Evolutionary conservation across 2,113 vertebrate species (phyloP), one percentile per base, ranked within the genome.

Genomic region (Mesoclemmys tuberculata): DNA sequence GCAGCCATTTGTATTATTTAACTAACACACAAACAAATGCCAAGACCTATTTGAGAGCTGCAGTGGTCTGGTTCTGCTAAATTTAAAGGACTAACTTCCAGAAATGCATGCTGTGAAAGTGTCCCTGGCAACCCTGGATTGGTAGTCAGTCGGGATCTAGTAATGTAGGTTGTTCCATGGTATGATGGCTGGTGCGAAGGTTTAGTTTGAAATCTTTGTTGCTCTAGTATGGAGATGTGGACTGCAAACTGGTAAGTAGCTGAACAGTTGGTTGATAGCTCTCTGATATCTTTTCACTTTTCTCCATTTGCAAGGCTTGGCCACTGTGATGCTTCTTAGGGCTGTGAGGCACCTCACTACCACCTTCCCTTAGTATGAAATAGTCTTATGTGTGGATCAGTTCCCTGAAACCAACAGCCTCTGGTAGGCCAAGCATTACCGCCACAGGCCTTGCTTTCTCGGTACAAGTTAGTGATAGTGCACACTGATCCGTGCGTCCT

Each of bases 91-190:
- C 51, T 74, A 29, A 38, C 11, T 41, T 90, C 88, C 68, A 79
- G 68, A 2, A 14, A 8, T 5, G 26, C 68, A 52, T 78, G 68
- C 51, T 90, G 22, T n/a, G 71, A 79, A 82, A 44, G 89, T 55
- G 27, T 87, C 75, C 80, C 75, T 56, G 68, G 51, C 13, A 31
- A 8, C 49, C 84, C 35, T 68, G 46, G 38, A 52, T 35, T 21
- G 27, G 16, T 49, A 29, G 14, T 29, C 14, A 77, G 27, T 9
- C 49, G 44, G 27, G 46, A 77, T 51, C 61, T 88, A 41, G 75
- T 38, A 56, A 55, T 46, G 41, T 8, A 49, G 46, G 29, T 44
- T 64, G 38, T 55, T 87, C 0, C 0, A 8, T 0, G 0, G 10
- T 22, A 74, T 24, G 1, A 0, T 77, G 54, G n/a, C 51, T 84